Conservation (phyloP, 2,113 vertebrate genomes). For the Ophthalmolycus amberensis region DNA sequence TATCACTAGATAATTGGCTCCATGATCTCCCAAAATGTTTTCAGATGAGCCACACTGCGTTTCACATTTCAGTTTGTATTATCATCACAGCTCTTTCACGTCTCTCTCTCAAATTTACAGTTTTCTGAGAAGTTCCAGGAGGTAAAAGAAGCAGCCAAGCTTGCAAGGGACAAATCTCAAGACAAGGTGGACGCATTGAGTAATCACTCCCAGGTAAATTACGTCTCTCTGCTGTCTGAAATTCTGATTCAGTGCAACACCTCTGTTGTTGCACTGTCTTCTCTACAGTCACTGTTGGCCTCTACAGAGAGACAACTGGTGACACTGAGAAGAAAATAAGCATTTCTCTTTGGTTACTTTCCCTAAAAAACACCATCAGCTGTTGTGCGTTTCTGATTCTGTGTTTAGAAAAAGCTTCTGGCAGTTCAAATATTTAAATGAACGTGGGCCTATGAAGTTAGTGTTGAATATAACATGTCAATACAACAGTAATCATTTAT, state of each 20-base stretch:
- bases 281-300: neutral
- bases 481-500: neutral
- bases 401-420: constrained; percentile 10
- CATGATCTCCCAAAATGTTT: neutral
- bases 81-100: constrained; percentile 16
- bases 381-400: neutral
- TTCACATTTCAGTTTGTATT: neutral
- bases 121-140: constrained; percentile 99
- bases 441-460: neutral
- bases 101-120: constrained; percentile 77
- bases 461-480: constrained; percentile 10
- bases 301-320: neutral
- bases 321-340: neutral
- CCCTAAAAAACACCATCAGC: neutral
- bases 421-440: neutral
- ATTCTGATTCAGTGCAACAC: constrained; percentile 17
- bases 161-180: constrained; percentile 94
- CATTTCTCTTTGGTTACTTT: neutral
- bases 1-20: constrained; percentile 17
- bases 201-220: constrained; percentile 92
- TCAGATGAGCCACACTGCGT: neutral
- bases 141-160: constrained; percentile 93
- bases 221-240: constrained; percentile 31
- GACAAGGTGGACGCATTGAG: constrained; percentile 93
- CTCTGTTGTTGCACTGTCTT: constrained; percentile 3